Evolutionary conservation across 1,140 invertebrate genomes (phyloP).

Genomic region (Sarcophaga peregrina): DNA sequence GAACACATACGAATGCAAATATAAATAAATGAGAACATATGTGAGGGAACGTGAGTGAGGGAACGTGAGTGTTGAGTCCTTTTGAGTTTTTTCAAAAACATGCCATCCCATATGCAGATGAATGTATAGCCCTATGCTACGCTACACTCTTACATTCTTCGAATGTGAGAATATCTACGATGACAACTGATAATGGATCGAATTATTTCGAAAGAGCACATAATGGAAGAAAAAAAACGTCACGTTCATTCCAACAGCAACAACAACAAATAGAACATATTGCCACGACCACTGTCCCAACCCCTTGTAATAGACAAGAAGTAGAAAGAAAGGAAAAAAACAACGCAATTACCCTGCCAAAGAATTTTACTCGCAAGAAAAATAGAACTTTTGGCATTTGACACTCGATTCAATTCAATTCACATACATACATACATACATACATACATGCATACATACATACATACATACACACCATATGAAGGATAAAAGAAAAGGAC

Average conservation of each 20-base stretch:
- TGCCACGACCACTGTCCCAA: not conserved
- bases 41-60: too few species aligned
- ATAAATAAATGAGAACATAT: not conserved
- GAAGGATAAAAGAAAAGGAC: too few species aligned
- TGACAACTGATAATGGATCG: slow-evolving; percentile 26
- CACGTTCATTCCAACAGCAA: slow-evolving; percentile 8
- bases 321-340: not conserved
- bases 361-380: slow-evolving; percentile 17
- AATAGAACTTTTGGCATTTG: slow-evolving; percentile 39
- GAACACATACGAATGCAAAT: too few species aligned
- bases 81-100: too few species aligned
- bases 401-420: slow-evolving; percentile 25
- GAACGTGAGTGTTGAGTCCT: too few species aligned
- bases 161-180: slow-evolving; percentile 1
- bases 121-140: too few species aligned
- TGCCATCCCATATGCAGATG: too few species aligned
- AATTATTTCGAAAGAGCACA: not conserved
- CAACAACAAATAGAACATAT: not conserved
- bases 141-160: too few species aligned
- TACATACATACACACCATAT: too few species aligned
- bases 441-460: too few species aligned
- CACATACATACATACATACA: too few species aligned
- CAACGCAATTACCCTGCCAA: slow-evolving; percentile 28
- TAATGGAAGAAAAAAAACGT: not conserved
- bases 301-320: too few species aligned